Evolutionary conservation across 1,140 invertebrate genomes (phyloP).

Genomic region (Dryas iulia): DNA sequence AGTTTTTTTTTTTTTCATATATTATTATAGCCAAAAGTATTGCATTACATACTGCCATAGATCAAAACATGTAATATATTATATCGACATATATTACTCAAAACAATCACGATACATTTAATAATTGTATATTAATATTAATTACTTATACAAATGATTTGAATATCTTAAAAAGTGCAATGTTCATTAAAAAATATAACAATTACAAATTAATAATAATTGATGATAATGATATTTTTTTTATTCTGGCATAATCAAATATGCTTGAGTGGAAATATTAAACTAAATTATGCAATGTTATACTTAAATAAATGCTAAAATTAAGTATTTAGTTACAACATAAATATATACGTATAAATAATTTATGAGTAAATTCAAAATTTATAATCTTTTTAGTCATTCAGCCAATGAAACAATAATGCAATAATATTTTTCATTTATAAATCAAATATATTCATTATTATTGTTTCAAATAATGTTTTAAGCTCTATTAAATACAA

Average conservation of each 20-base stretch:
- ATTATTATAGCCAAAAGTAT: not conserved
- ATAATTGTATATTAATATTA: not conserved
- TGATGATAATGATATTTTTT: not conserved
- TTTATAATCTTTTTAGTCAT: not conserved
- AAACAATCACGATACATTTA: not conserved
- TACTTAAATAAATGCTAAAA: not conserved
- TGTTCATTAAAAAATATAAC: not conserved
- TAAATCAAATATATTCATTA: not conserved
- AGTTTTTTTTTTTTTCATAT: not conserved
- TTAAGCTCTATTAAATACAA: too few species aligned
- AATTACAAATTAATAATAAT: not conserved
- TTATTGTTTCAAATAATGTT: not conserved
- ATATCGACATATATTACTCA: not conserved
- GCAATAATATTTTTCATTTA: not conserved
- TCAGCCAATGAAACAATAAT: not conserved
- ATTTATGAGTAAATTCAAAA: not conserved
- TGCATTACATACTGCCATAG: not conserved
- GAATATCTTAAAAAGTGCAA: not conserved
- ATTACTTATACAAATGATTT: not conserved
- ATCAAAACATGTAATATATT: not conserved
- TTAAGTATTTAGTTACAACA: constrained; percentile 1
- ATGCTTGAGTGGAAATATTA: not conserved
- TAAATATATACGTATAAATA: not conserved
- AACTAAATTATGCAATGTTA: not conserved
- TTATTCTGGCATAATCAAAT: not conserved